Evolutionary conservation across 2,113 vertebrate genomes (phyloP).

Genomic region (Epinephelus fuscoguttatus): DNA sequence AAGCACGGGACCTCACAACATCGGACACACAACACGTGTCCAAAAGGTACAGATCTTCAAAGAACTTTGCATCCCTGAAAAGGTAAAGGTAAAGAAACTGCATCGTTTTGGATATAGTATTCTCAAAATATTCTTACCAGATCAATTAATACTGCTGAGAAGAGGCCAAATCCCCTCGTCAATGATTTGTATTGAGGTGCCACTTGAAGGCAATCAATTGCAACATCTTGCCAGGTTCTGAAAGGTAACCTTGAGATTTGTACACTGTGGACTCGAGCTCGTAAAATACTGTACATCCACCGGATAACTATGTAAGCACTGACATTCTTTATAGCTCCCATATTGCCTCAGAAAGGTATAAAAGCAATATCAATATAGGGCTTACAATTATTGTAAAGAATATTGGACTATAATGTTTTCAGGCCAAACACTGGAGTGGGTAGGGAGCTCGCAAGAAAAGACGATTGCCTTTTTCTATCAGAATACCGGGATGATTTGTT

Average conservation of each 20-base stretch:
- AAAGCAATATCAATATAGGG: slow-evolving; percentile 40
- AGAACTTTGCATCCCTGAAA: slow-evolving; percentile 2
- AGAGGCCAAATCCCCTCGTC: slow-evolving; percentile 48
- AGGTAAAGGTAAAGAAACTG: slow-evolving; percentile 23
- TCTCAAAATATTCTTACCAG: slow-evolving; percentile 41
- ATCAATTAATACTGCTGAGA: slow-evolving; percentile 53
- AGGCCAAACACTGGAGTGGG: slow-evolving; percentile 19
- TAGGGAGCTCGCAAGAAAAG: background rate
- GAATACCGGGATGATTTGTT: slow-evolving; percentile 14
- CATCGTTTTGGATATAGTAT: slow-evolving; percentile 18
- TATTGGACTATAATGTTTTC: slow-evolving; percentile 25
- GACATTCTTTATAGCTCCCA: slow-evolving; percentile 37
- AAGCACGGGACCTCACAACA: too few species aligned
- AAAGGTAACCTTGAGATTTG: slow-evolving; percentile 64
- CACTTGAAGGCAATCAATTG: slow-evolving; percentile 62
- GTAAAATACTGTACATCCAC: slow-evolving; percentile 39
- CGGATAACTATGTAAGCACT: slow-evolving; percentile 37
- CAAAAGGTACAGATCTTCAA: background rate
- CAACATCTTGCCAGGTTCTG: slow-evolving; percentile 43
- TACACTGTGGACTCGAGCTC: slow-evolving; percentile 31
- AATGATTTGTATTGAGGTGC: slow-evolving; percentile 56
- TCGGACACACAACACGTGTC: background rate
- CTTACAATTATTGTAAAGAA: slow-evolving; percentile 32
- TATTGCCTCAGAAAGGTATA: slow-evolving; percentile 43
- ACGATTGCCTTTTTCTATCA: slow-evolving; percentile 49